Evolutionary conservation across 2,888 invertebrate genomes (phyloP).

Genomic region (Microplitis manilae): DNA sequence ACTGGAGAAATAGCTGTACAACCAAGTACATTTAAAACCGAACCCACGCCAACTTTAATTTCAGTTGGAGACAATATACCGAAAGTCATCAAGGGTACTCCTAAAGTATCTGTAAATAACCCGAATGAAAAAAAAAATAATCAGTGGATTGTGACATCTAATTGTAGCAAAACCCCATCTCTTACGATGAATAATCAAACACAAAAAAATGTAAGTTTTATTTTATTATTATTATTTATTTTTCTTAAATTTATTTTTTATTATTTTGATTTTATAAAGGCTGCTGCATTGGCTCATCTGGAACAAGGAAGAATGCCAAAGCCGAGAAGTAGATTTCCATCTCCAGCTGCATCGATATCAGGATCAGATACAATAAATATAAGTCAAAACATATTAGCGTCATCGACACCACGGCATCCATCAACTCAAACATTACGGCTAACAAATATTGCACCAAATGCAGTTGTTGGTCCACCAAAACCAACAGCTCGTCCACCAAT

Average conservation of each 20-base stretch:
- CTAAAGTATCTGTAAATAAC: conserved; percentile 8
- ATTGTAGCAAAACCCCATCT: conserved; percentile 55
- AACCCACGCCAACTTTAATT: conserved; percentile 42
- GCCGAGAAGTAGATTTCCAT: neutral
- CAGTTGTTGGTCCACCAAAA: conserved; percentile 47
- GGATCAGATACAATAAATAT: neutral
- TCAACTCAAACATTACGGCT: conserved; percentile 47
- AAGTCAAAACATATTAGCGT: conserved; percentile 28
- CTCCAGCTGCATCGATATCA: conserved; percentile 4
- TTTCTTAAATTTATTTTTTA: neutral
- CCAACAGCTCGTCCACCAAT: conserved; percentile 42
- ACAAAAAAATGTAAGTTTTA: conserved; percentile 53
- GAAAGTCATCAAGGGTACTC: conserved; percentile 1
- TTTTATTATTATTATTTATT: neutral
- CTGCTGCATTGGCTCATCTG: conserved; percentile 9
- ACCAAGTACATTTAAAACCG: conserved; percentile 52
- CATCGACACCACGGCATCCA: conserved; percentile 46
- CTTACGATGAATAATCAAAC: conserved; percentile 56
- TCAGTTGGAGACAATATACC: conserved; percentile 32
- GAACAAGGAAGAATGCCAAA: conserved; percentile 15
- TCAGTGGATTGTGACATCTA: conserved; percentile 64
- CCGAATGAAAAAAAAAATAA: conserved; percentile 56
- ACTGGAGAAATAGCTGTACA: conserved; percentile 56
- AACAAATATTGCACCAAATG: conserved; percentile 49
- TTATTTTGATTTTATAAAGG: neutral